Evolutionary conservation across 2,888 invertebrate genomes (phyloP).

Genomic region (Apamea epomidion): DNA sequence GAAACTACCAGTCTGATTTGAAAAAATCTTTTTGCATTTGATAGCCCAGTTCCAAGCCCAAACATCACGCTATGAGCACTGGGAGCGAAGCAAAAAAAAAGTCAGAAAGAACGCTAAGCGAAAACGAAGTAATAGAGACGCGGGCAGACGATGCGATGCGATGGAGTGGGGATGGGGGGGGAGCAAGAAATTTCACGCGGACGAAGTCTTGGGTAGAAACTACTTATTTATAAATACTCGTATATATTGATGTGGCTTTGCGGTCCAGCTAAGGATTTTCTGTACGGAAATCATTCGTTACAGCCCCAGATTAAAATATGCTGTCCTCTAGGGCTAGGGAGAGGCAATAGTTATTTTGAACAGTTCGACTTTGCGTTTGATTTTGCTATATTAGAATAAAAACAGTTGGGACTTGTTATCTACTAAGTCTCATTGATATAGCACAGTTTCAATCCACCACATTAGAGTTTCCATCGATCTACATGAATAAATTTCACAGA

Average conservation of each 20-base stretch:
- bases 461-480: neutral
- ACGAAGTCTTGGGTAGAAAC: no score
- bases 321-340: neutral
- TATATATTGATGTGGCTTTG: slow-evolving; percentile 6
- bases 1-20: no score
- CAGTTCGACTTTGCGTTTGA: neutral
- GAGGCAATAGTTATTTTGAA: neutral
- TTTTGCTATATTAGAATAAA: neutral
- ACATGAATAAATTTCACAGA: neutral
- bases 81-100: no score
- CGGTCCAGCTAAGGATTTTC: neutral
- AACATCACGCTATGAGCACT: no score
- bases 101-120: no score
- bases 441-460: no score
- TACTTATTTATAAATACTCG: neutral
- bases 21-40: no score
- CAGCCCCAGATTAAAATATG: neutral
- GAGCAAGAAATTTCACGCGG: no score
- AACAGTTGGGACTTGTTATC: neutral
- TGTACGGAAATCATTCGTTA: slow-evolving; percentile 11
- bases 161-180: no score
- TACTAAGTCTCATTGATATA: neutral
- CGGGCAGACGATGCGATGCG: no score
- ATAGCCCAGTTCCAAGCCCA: no score
- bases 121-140: no score